Evolutionary conservation across 1,140 invertebrate genomes (phyloP).

Genomic region (Trypoxylus dichotomus): DNA sequence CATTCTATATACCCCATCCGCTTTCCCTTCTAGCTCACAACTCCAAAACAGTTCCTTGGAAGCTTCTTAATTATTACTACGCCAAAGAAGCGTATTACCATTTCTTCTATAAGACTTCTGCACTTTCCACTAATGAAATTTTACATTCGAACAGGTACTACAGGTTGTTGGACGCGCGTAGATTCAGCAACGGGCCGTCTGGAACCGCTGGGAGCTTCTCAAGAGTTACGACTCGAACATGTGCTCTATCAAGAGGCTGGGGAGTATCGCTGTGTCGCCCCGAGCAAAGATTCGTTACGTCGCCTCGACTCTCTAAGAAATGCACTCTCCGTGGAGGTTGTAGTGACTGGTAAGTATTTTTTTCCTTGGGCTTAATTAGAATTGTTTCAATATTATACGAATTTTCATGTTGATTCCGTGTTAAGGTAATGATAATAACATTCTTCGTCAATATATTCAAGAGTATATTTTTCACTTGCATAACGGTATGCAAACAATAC

Average conservation of each 20-base stretch:
- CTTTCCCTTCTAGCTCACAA: too few species aligned
- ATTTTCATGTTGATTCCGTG: too few species aligned
- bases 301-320: conserved; percentile 55
- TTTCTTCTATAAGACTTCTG: not conserved
- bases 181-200: conserved; percentile 61
- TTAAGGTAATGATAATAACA: too few species aligned
- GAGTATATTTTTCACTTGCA: too few species aligned
- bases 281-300: conserved; percentile 58
- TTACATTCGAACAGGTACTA: conserved; percentile 52
- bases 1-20: too few species aligned
- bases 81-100: not conserved
- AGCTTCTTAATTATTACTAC: too few species aligned
- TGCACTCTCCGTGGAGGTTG: conserved; percentile 53
- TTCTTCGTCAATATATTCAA: too few species aligned
- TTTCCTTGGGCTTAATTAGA: too few species aligned
- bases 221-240: conserved; percentile 64
- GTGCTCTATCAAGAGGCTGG: conserved; percentile 78
- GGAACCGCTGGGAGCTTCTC: conserved; percentile 64
- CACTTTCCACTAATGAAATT: not conserved
- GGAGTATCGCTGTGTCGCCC: conserved; percentile 72
- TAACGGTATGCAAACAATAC: too few species aligned
- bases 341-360: conserved; percentile 55
- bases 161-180: conserved; percentile 60
- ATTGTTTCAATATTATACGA: too few species aligned
- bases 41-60: too few species aligned